Percentiles rank a stretch among this genome's conserved stretches.
These are phyloP conservation scores for Leistus spinibarbis DNA, from an alignment of 2,888 invertebrate genomes.

Conservation along the genomic window DNA sequence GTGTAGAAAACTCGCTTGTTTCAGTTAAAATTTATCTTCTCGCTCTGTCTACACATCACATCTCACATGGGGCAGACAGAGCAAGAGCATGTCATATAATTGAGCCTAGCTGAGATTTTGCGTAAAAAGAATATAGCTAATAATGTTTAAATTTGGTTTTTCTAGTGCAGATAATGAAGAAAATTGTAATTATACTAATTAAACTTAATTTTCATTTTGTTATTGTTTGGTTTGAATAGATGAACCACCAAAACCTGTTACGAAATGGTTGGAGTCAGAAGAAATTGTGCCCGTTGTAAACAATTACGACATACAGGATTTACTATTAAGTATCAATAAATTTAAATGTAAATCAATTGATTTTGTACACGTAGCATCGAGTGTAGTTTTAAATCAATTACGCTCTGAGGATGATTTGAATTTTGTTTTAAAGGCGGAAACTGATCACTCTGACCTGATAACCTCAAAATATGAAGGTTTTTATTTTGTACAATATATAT, in stretches of 20 bases:
- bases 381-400: constrained; percentile 52
- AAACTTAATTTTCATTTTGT: background rate
- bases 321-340: background rate
- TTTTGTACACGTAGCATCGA: constrained; percentile 60
- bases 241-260: background rate
- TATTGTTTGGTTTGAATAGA: background rate
- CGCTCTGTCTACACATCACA: no score
- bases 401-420: constrained; percentile 51
- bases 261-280: constrained; percentile 22
- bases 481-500: background rate
- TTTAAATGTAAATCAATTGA: constrained; percentile 57
- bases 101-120: no score
- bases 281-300: constrained; percentile 8
- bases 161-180: constrained; percentile 6
- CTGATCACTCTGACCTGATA: constrained; percentile 74
- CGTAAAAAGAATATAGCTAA: background rate
- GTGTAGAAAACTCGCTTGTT: no score
- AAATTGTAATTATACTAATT: constrained; percentile 8
- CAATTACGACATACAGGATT: constrained; percentile 1
- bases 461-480: constrained; percentile 81
- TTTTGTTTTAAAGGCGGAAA: constrained; percentile 63
- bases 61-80: no score
- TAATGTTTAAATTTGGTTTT: constrained; percentile 31
- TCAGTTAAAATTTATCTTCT: no score
- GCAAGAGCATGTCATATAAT: no score